Evolutionary conservation across 2,113 vertebrate genomes (phyloP).

Genomic region (Sander vitreus): DNA sequence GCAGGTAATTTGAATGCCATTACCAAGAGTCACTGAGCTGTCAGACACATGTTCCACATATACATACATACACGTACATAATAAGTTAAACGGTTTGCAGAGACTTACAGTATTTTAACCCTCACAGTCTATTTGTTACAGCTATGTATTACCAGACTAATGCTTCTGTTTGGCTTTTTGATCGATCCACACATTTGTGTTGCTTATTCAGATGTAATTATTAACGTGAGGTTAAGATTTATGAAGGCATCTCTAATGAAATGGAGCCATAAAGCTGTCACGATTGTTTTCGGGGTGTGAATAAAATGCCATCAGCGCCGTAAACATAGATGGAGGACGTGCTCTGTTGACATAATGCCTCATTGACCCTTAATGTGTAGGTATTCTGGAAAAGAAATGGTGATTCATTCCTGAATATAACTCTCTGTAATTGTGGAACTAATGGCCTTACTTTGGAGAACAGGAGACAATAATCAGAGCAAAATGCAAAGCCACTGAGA

Average conservation of each 20-base stretch:
- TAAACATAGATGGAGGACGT: conserved; percentile 58
- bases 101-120: neutral
- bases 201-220: conserved; percentile 48
- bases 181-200: conserved; percentile 45
- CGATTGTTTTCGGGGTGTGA: conserved; percentile 53
- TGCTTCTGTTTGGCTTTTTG: conserved; percentile 29
- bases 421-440: conserved; percentile 67
- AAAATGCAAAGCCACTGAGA: conserved; percentile 65
- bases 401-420: conserved; percentile 57
- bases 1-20: neutral
- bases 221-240: conserved; percentile 39
- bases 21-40: neutral
- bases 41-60: neutral
- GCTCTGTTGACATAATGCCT: conserved; percentile 63
- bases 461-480: conserved; percentile 67
- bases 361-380: conserved; percentile 61
- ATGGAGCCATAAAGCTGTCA: conserved; percentile 57
- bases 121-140: neutral
- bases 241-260: conserved; percentile 52
- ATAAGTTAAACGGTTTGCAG: conserved; percentile 1
- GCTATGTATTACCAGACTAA: neutral
- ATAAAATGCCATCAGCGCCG: conserved; percentile 47
- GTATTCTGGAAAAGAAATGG: conserved; percentile 41
- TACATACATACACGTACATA: no score
- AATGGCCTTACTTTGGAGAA: conserved; percentile 71